These are phyloP conservation scores for Apogon hyalosoma DNA, from an alignment of 2,797 vertebrate genomes.

Conservation along the genomic window DNA sequence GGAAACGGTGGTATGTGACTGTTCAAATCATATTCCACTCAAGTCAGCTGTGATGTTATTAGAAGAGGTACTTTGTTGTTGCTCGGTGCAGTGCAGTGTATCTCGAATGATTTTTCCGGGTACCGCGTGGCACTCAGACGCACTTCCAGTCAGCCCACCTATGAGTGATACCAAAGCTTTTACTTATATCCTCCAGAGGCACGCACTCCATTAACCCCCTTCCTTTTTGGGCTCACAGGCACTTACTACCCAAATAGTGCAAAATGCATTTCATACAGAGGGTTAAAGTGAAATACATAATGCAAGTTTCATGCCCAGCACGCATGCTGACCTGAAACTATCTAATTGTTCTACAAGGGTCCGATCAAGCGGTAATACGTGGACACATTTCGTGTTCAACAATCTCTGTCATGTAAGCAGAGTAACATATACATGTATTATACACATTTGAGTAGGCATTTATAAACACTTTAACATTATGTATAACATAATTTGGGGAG, in stretches of 20 bases:
- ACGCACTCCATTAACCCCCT: conserved; percentile 60
- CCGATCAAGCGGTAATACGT: too few species aligned
- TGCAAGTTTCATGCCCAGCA: conserved; percentile 42
- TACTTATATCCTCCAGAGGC: conserved; percentile 59
- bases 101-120: conserved; percentile 27
- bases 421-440: too few species aligned
- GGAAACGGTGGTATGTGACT: conserved; percentile 26
- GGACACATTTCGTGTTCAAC: too few species aligned
- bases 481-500: too few species aligned
- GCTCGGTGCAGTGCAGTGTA: background rate
- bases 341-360: conserved; percentile 8
- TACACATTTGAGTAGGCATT: too few species aligned
- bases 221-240: conserved; percentile 41
- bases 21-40: conserved; percentile 17
- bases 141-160: conserved; percentile 63
- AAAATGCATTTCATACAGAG: conserved; percentile 41
- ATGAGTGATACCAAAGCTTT: conserved; percentile 67
- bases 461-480: too few species aligned
- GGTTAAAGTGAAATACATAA: conserved; percentile 30
- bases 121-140: conserved; percentile 43
- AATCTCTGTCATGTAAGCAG: too few species aligned
- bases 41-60: background rate
- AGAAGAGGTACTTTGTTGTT: background rate
- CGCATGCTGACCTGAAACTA: conserved; percentile 21
- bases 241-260: conserved; percentile 59